These are phyloP conservation scores for Acheta domesticus DNA, from an alignment of 2,888 invertebrate genomes.

Conservation along the genomic window DNA sequence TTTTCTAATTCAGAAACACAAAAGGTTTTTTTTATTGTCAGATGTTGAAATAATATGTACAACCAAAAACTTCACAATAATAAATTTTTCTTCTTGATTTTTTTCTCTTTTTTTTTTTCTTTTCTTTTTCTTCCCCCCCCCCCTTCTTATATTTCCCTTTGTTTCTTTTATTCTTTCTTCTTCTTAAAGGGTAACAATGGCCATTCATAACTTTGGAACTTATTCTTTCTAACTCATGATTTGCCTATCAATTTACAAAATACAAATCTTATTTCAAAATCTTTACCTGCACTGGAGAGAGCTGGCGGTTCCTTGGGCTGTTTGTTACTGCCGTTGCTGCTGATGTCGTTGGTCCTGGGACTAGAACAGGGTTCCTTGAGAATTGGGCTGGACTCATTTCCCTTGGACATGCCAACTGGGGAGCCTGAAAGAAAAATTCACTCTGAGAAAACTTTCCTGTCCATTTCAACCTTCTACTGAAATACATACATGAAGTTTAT, in stretches of 20 bases:
- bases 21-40: no score
- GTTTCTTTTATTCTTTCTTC: background rate
- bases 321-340: constrained; percentile 34
- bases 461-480: background rate
- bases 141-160: background rate
- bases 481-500: no score
- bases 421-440: constrained; percentile 18
- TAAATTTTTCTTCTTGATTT: background rate
- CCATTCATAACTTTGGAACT: background rate
- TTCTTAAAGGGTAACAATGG: background rate
- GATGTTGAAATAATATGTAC: no score
- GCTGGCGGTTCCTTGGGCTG: constrained; percentile 63
- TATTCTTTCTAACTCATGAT: background rate
- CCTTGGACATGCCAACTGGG: constrained; percentile 31
- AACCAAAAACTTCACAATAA: no score
- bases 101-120: background rate
- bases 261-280: constrained; percentile 18
- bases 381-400: constrained; percentile 29
- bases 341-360: constrained; percentile 30
- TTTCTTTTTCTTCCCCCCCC: background rate
- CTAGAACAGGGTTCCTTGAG: constrained; percentile 23
- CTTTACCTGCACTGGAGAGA: constrained; percentile 65
- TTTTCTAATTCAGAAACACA: no score
- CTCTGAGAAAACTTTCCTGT: background rate
- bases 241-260: no score